These are phyloP conservation scores for Stenchaetothrips biformis DNA, from an alignment of 2,888 invertebrate genomes.

Conservation along the genomic window DNA sequence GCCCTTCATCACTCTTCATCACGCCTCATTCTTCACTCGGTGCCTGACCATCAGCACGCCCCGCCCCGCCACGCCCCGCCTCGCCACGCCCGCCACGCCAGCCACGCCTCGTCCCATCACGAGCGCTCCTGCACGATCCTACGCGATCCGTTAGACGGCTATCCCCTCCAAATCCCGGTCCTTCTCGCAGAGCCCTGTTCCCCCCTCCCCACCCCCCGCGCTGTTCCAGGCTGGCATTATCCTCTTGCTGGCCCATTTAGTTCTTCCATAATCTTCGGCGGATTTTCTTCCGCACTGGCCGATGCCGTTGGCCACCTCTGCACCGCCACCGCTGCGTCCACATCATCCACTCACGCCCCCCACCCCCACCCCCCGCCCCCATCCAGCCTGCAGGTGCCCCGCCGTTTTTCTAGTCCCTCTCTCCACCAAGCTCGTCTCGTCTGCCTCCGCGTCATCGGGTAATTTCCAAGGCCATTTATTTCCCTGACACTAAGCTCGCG, in stretches of 20 bases:
- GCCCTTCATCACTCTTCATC: constrained; percentile 6
- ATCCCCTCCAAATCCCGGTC: not conserved
- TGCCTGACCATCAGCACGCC: too few relatives aligned
- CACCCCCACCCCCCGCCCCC: too few relatives aligned
- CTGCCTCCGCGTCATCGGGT: not conserved
- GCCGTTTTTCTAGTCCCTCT: too few relatives aligned
- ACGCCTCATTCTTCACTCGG: not conserved
- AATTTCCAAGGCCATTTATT: constrained; percentile 1
- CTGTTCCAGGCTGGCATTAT: not conserved
- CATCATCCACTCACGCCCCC: too few relatives aligned
- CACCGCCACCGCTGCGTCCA: too few relatives aligned
- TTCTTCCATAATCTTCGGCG: constrained; percentile 13
- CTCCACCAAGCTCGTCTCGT: too few relatives aligned
- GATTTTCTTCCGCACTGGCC: constrained; percentile 4
- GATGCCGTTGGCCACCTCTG: not conserved
- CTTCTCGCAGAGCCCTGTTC: not conserved
- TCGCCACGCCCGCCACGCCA: not conserved
- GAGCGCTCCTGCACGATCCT: not conserved
- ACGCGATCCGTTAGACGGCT: not conserved
- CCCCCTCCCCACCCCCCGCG: not conserved
- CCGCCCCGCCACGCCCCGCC: not conserved
- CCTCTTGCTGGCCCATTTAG: constrained; percentile 20
- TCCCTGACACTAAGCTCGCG: not conserved
- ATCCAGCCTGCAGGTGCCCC: too few relatives aligned
- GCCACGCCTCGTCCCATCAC: not conserved